These are phyloP conservation scores for Sinotaia quadrata DNA, from an alignment of 2,888 invertebrate species.

Conservation along the genomic window DNA sequence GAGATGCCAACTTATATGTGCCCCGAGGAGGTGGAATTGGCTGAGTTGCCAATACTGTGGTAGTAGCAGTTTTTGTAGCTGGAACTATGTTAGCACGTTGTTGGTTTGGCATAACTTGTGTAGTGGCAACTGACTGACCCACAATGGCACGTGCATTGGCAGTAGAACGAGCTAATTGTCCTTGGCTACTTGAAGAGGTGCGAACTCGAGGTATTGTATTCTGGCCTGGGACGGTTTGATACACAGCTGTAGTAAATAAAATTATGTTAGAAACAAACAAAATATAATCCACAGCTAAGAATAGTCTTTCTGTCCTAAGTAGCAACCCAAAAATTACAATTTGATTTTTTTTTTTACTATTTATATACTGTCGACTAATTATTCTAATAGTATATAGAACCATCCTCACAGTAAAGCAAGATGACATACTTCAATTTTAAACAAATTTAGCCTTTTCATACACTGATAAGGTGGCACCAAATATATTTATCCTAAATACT, in stretches of 20 bases:
- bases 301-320: too few species aligned
- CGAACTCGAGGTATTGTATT: background rate
- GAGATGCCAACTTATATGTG: slow-evolving; percentile 28
- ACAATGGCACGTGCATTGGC: slow-evolving; percentile 85
- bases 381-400: too few species aligned
- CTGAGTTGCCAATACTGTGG: slow-evolving; percentile 3
- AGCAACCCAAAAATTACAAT: too few species aligned
- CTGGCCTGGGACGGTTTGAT: slow-evolving; percentile 12
- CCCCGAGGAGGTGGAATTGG: slow-evolving; percentile 24
- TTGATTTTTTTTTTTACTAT: too few species aligned
- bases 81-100: slow-evolving; percentile 20
- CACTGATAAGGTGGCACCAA: too few species aligned
- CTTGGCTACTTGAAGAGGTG: background rate
- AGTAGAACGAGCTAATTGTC: slow-evolving; percentile 31
- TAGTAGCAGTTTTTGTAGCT: background rate
- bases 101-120: slow-evolving; percentile 32
- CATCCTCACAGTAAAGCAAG: too few species aligned
- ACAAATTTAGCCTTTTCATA: too few species aligned
- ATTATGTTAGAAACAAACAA: too few species aligned
- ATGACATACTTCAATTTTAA: too few species aligned
- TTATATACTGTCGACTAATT: too few species aligned
- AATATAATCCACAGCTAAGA: too few species aligned
- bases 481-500: too few species aligned
- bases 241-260: slow-evolving; percentile 10
- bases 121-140: slow-evolving; percentile 72